These are phyloP conservation scores for Tyto alba DNA, from an alignment of 2,113 vertebrate species.

Conservation along the genomic window DNA sequence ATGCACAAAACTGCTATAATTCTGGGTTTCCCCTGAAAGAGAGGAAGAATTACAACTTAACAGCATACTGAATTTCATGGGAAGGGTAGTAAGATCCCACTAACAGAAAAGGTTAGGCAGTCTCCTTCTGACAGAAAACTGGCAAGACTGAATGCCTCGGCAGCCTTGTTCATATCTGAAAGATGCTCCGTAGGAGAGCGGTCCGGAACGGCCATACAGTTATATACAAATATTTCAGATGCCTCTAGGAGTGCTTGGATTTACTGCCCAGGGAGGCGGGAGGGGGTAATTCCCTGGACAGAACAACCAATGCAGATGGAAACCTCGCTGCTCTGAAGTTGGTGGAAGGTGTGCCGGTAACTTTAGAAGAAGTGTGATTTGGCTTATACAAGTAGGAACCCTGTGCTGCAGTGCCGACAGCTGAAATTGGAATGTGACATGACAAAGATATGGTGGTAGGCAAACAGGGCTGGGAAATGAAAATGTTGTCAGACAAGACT, in stretches of 20 bases:
- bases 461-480: background rate
- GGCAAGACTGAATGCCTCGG: rapidly evolving
- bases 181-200: rapidly evolving
- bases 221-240: background rate
- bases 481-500: background rate
- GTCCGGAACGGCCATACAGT: rapidly evolving
- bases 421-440: rapidly evolving
- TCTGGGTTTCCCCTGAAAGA: background rate
- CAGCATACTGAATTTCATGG: background rate
- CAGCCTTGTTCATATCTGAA: background rate
- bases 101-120: background rate
- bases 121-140: background rate
- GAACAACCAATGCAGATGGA: rapidly evolving
- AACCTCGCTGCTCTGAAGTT: background rate
- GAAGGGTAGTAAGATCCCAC: background rate
- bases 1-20: rapidly evolving
- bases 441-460: background rate
- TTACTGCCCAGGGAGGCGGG: rapidly evolving
- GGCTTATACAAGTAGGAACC: no score
- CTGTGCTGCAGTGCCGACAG: background rate
- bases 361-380: background rate
- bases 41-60: background rate
- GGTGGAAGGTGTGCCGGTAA: background rate
- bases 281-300: background rate
- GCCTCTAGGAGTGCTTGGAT: background rate